A percentile compares a stretch with the other conserved stretches of the same genome.
Conservation (phyloP, 2,888 invertebrate genomes). For the Hemithea aestivaria region DNA sequence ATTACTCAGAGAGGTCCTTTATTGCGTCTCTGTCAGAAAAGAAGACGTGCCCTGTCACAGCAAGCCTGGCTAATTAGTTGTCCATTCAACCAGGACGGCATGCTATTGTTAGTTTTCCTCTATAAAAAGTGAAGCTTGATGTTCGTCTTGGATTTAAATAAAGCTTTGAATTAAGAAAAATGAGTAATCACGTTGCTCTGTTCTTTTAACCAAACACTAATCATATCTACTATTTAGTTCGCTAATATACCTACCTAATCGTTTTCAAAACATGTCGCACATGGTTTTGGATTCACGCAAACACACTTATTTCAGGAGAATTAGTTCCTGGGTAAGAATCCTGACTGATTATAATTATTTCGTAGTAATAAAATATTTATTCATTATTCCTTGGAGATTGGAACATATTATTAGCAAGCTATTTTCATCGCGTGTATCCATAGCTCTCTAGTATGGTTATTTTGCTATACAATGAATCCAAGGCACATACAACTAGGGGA, state of each 20-base stretch:
- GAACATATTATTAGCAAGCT: conserved; percentile 5
- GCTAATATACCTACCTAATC: no score
- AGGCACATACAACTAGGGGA: conserved; percentile 7
- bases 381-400: background rate
- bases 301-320: no score
- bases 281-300: no score
- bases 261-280: no score
- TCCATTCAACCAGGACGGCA: conserved; percentile 30
- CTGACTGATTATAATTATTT: no score
- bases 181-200: no score
- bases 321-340: no score
- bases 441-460: background rate
- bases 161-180: no score
- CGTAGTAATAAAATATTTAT: background rate
- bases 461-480: conserved; percentile 14
- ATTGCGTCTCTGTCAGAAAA: conserved; percentile 18
- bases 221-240: no score
- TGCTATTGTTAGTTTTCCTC: conserved; percentile 9
- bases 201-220: no score
- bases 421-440: no score
- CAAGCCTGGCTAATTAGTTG: conserved; percentile 37
- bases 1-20: conserved; percentile 25
- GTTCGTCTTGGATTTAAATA: conserved; percentile 6
- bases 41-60: conserved; percentile 40
- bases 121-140: conserved; percentile 1